These are phyloP conservation scores for Atractosteus spatula DNA, from an alignment of 2,113 vertebrate genomes.

Conservation along the genomic window DNA sequence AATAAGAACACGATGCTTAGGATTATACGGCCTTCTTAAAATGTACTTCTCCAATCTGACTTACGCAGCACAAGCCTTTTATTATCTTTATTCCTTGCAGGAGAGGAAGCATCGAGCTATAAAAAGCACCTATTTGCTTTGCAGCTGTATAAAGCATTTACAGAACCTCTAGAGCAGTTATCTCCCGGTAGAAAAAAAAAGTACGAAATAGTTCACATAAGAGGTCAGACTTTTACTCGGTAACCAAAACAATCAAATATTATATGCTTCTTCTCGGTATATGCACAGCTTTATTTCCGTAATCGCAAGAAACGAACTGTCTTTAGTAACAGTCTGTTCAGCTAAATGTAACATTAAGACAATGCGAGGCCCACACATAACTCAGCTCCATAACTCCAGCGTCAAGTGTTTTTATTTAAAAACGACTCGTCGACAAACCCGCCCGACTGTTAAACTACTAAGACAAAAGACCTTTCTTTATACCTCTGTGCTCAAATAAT, in stretches of 20 bases:
- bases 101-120: no score
- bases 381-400: background rate
- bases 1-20: no score
- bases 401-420: no score
- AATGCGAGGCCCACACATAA: background rate
- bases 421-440: background rate
- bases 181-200: background rate
- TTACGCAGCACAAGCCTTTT: no score
- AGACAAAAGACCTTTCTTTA: background rate
- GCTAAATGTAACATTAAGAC: background rate
- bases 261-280: no score
- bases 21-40: no score
- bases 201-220: background rate
- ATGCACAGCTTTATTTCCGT: no score
- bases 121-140: background rate
- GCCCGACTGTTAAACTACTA: background rate
- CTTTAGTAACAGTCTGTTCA: background rate
- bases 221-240: background rate
- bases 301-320: no score
- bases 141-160: background rate
- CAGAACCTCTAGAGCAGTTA: background rate
- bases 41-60: no score
- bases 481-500: background rate
- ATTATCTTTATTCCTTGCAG: no score
- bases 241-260: background rate